Conservation (phyloP, 2,113 vertebrate species). For the Holacanthus passer region DNA sequence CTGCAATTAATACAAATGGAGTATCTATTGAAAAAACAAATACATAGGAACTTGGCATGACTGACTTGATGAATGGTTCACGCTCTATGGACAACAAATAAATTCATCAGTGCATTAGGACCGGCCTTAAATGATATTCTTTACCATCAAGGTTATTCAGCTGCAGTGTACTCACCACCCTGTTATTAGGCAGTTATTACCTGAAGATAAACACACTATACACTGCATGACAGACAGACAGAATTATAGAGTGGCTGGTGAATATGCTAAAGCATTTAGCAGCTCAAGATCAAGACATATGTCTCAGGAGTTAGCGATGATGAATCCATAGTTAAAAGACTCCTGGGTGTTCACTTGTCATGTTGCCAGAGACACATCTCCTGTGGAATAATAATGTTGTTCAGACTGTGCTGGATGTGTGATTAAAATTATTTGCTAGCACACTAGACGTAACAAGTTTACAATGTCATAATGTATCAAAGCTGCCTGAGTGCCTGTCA, state of each 20-base stretch:
- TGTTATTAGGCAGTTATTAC: neutral
- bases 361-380: neutral
- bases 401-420: neutral
- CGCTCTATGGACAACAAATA: neutral
- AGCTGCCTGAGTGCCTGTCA: neutral
- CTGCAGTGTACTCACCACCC: neutral
- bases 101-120: neutral
- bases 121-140: neutral
- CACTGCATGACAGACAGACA: neutral
- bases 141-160: neutral
- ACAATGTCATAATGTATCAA: neutral
- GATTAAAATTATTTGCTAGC: neutral
- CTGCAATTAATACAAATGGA: too few relatives aligned
- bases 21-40: too few relatives aligned
- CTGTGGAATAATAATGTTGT: neutral
- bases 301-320: neutral
- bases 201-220: neutral
- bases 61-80: too few relatives aligned
- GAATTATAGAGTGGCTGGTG: neutral
- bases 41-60: too few relatives aligned
- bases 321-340: neutral
- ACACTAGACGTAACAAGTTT: neutral
- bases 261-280: neutral
- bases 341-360: neutral
- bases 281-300: neutral